Conservation (phyloP, 1,140 invertebrate species). For the Globodera rostochiensis region DNA sequence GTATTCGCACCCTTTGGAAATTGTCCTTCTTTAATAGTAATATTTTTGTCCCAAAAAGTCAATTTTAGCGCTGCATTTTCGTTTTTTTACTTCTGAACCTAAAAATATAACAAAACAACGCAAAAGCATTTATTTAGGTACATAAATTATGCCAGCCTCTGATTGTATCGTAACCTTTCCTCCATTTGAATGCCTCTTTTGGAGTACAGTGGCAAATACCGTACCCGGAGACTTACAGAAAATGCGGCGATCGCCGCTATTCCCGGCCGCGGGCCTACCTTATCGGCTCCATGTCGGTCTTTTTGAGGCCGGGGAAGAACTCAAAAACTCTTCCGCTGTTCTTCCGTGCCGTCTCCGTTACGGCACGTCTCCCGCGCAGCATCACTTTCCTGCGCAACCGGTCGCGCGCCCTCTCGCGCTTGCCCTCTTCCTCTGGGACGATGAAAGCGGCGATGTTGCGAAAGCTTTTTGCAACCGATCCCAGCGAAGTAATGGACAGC, state of each 20-base stretch:
- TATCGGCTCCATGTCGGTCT: conserved; percentile 1
- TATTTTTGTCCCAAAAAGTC: not conserved
- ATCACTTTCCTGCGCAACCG: conserved; percentile 7
- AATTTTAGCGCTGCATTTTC: too few relatives aligned
- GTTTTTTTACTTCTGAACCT: too few relatives aligned
- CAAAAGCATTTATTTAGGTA: too few relatives aligned
- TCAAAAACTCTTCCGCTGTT: not conserved
- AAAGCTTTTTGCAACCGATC: conserved; percentile 18
- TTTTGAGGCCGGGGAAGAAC: not conserved
- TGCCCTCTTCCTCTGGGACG: conserved; percentile 18
- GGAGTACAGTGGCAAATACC: too few relatives aligned
- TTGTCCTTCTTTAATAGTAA: too few relatives aligned
- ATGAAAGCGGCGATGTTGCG: conserved; percentile 19
- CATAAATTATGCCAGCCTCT: too few relatives aligned
- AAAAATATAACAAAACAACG: too few relatives aligned
- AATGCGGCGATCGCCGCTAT: not conserved
- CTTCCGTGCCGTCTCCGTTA: not conserved
- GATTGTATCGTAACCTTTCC: too few relatives aligned
- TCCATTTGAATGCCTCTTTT: too few relatives aligned
- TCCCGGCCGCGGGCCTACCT: not conserved
- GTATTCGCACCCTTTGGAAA: too few relatives aligned
- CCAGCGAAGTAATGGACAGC: conserved; percentile 12
- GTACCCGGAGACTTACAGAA: too few relatives aligned
- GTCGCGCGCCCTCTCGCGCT: conserved; percentile 19
- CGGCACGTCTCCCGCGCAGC: not conserved